Evolutionary conservation across 2,113 vertebrate genomes (phyloP).

Genomic region (Mugil cephalus): DNA sequence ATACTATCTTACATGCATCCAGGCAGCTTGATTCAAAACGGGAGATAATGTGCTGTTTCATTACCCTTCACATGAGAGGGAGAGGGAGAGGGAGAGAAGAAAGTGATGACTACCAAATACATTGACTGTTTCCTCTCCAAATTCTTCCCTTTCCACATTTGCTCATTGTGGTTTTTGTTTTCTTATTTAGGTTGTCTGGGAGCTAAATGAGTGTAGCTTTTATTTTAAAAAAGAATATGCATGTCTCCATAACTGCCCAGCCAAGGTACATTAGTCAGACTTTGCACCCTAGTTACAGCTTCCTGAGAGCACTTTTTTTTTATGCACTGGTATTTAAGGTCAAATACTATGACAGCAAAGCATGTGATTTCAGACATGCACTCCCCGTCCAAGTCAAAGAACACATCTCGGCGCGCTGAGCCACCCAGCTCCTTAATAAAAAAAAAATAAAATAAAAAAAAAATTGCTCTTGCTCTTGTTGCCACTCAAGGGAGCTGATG

Average conservation of each 20-base stretch:
- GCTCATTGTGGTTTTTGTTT: slow-evolving; percentile 65
- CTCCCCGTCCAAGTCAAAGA: neutral
- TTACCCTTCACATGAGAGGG: slow-evolving; percentile 43
- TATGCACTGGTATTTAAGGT: slow-evolving; percentile 40
- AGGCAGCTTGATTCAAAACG: slow-evolving; percentile 61
- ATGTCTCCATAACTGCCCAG: slow-evolving; percentile 51
- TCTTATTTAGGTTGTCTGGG: slow-evolving; percentile 67
- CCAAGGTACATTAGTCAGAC: slow-evolving; percentile 66
- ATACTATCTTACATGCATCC: slow-evolving; percentile 53
- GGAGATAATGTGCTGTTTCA: slow-evolving; percentile 44
- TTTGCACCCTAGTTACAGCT: slow-evolving; percentile 35
- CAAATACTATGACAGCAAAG: slow-evolving; percentile 48
- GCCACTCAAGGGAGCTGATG: slow-evolving; percentile 36
- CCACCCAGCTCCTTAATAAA: neutral
- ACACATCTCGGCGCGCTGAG: neutral
- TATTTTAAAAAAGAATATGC: slow-evolving; percentile 57
- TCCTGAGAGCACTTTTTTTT: slow-evolving; percentile 42
- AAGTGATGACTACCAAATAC: slow-evolving; percentile 59
- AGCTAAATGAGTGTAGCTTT: slow-evolving; percentile 62
- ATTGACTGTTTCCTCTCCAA: slow-evolving; percentile 58
- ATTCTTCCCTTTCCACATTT: slow-evolving; percentile 67
- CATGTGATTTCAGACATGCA: slow-evolving; percentile 37
- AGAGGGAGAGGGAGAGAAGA: slow-evolving; percentile 26
- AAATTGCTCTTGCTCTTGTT: slow-evolving; percentile 6
- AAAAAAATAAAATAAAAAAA: neutral